These are phyloP conservation scores for Calcarius lapponicus DNA, from an alignment of 2,797 vertebrate genomes.

Conservation along the genomic window DNA sequence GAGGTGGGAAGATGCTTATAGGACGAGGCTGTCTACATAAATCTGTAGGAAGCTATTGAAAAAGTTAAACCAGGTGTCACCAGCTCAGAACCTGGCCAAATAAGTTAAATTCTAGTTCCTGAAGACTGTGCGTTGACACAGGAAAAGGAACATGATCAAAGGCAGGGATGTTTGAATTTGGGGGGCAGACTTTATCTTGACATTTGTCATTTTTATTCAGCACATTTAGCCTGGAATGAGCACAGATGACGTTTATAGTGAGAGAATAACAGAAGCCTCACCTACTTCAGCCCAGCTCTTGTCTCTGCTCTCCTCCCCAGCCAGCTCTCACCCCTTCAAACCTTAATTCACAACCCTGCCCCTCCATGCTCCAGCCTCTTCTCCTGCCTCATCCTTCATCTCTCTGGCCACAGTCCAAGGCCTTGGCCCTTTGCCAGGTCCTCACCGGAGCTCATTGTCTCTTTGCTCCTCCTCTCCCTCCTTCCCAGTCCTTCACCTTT, in stretches of 20 bases:
- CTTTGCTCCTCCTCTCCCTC: neutral
- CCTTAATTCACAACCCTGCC: neutral
- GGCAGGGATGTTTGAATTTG: neutral
- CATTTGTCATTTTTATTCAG: constrained; percentile 32
- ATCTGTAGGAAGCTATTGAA: neutral
- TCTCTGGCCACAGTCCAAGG: neutral
- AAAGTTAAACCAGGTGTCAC: neutral
- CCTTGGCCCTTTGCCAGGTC: neutral
- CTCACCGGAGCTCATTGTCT: neutral
- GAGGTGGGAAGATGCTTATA: neutral
- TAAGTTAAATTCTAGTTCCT: neutral
- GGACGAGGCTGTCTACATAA: neutral
- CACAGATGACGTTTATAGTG: neutral
- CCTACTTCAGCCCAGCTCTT: neutral
- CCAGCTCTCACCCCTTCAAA: neutral
- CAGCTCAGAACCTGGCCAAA: neutral
- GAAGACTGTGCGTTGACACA: neutral
- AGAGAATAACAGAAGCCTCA: neutral
- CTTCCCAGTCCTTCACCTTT: neutral
- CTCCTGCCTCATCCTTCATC: neutral
- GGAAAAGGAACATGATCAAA: constrained; percentile 19
- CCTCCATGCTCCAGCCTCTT: constrained; percentile 6
- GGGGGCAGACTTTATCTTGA: constrained; percentile 27
- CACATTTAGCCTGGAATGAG: neutral
- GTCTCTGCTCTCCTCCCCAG: neutral